phyloP scores from a whole-genome alignment of 2,888 invertebrate species.

The Oscheius onirici region DNA sequence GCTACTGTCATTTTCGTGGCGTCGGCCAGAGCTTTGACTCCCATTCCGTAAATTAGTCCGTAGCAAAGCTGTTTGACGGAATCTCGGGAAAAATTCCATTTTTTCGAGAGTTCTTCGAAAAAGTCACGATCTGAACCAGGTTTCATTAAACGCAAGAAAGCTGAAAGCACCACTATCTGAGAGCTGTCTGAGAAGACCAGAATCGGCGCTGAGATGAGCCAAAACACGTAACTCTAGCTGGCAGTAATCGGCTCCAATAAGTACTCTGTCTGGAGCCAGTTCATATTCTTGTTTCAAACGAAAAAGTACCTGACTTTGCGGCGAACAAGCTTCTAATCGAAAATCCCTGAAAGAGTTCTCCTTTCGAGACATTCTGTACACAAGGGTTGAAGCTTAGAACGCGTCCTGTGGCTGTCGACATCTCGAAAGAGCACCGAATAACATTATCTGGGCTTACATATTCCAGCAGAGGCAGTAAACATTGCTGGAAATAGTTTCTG shows the following conservation, averaged over 20 bases:
- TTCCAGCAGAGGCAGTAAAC: slow-evolving; percentile 26
- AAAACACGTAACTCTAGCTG: slow-evolving; percentile 93
- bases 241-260: slow-evolving; percentile 93
- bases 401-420: slow-evolving; percentile 76
- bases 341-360: slow-evolving; percentile 71
- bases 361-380: slow-evolving; percentile 88
- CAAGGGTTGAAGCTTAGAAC: slow-evolving; percentile 92
- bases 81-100: slow-evolving; percentile 75
- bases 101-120: slow-evolving; percentile 40
- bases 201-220: slow-evolving; percentile 87
- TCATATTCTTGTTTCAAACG: background rate
- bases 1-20: slow-evolving; percentile 82
- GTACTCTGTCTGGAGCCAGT: slow-evolving; percentile 70
- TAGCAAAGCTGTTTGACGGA: slow-evolving; percentile 73
- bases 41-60: slow-evolving; percentile 90
- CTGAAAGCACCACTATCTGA: slow-evolving; percentile 15
- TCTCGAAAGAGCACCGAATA: slow-evolving; percentile 38
- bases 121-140: slow-evolving; percentile 36
- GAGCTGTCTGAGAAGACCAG: slow-evolving; percentile 61
- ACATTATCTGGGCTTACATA: slow-evolving; percentile 9
- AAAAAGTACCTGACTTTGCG: slow-evolving; percentile 31
- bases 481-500: slow-evolving; percentile 23
- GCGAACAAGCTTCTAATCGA: slow-evolving; percentile 37
- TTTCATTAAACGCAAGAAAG: background rate
- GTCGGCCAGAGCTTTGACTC: slow-evolving; percentile 83